phyloP scores from a whole-genome alignment of 2,113 vertebrate genomes.

The Sinocyclocheilus anophthalmus region DNA sequence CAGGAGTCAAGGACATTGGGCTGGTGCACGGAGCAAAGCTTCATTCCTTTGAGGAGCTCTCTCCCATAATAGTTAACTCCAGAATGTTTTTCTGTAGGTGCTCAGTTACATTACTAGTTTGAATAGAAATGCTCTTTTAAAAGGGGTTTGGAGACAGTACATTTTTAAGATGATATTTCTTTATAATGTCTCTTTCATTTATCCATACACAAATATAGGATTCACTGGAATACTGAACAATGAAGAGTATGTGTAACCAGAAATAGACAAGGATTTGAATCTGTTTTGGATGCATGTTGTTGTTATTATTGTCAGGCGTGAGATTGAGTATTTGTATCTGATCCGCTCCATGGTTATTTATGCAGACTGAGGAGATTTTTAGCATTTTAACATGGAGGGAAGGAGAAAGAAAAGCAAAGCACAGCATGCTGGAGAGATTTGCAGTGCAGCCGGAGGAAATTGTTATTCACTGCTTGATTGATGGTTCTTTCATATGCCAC shows the following conservation, averaged over 20 bases:
- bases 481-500: constrained; percentile 2
- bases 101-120: no score
- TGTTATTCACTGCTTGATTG: constrained; percentile 8
- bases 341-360: neutral
- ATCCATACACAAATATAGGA: neutral
- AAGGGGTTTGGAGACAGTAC: neutral
- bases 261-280: constrained; percentile 60
- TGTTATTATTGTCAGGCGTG: constrained; percentile 53
- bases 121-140: neutral
- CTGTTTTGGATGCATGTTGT: constrained; percentile 62
- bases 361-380: neutral
- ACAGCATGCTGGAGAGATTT: constrained; percentile 35
- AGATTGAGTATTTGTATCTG: constrained; percentile 18
- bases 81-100: neutral
- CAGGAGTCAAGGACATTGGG: constrained; percentile 10
- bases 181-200: neutral
- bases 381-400: neutral
- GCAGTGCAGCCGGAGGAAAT: neutral
- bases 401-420: neutral
- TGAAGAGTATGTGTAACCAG: constrained; percentile 3
- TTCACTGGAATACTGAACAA: neutral
- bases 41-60: neutral
- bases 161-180: neutral
- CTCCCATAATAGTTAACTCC: no score
- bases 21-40: neutral